Conservation (phyloP, 2,888 invertebrate genomes). For the Noctua comes region DNA sequence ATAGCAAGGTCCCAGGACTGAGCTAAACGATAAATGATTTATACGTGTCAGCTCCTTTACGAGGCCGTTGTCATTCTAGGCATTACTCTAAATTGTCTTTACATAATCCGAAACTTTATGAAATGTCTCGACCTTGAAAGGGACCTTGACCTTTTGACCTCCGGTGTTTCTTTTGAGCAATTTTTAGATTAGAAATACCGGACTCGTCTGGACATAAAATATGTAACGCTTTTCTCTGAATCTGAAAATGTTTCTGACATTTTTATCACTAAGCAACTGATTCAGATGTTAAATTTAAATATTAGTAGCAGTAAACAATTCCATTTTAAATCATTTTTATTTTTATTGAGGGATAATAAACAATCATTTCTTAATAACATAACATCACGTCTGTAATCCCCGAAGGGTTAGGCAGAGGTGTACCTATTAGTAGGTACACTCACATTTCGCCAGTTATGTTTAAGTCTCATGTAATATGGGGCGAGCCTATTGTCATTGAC, state of each 20-base stretch:
- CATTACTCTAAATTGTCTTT: slow-evolving; percentile 19
- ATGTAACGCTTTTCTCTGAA: background rate
- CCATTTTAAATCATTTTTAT: background rate
- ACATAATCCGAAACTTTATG: slow-evolving; percentile 18
- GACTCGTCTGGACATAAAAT: background rate
- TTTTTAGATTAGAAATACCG: background rate
- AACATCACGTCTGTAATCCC: too few relatives aligned
- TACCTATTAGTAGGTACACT: too few relatives aligned
- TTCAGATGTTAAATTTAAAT: background rate
- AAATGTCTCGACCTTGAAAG: slow-evolving; percentile 6
- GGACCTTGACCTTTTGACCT: slow-evolving; percentile 23
- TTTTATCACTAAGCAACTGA: background rate
- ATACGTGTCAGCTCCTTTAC: slow-evolving; percentile 14
- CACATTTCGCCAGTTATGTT: too few relatives aligned
- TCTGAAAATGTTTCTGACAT: background rate
- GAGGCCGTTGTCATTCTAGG: background rate
- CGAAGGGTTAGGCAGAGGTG: too few relatives aligned
- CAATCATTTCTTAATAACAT: too few relatives aligned
- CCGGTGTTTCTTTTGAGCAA: slow-evolving; percentile 5
- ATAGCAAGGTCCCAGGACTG: background rate
- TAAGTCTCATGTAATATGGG: too few relatives aligned
- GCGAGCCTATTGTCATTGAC: too few relatives aligned
- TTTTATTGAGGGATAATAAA: too few relatives aligned
- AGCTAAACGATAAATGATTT: slow-evolving; percentile 44
- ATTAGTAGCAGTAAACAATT: background rate